phyloP scores from a whole-genome alignment of 2,113 vertebrate species.

The Manacus vitellinus region DNA sequence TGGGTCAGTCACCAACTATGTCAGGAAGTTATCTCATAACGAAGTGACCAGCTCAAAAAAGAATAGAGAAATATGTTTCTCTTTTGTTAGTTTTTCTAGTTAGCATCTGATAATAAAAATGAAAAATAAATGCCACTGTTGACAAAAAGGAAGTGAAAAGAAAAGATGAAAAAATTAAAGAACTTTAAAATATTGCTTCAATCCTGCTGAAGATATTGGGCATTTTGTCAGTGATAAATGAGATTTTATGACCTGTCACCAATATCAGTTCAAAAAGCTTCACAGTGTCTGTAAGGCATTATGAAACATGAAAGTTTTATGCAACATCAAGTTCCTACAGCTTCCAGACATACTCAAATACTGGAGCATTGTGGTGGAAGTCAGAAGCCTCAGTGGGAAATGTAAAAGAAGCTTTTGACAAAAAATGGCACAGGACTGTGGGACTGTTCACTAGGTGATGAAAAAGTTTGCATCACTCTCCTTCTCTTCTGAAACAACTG shows the following conservation, averaged over 20 bases:
- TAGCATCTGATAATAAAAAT: not conserved
- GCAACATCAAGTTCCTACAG: not conserved
- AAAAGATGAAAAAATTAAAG: not conserved
- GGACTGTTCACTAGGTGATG: rapidly evolving
- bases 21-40: not conserved
- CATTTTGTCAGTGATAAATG: not conserved
- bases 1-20: not conserved
- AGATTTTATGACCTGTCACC: not conserved
- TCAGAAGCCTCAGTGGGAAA: not conserved
- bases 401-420: not conserved
- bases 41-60: not conserved
- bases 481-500: not conserved
- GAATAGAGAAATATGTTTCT: not conserved
- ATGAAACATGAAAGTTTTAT: not conserved
- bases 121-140: not conserved
- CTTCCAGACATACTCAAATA: not conserved
- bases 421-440: not conserved
- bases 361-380: not conserved
- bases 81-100: not conserved
- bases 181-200: not conserved
- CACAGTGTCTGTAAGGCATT: not conserved
- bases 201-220: not conserved
- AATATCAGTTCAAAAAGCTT: not conserved
- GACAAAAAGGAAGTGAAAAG: not conserved
- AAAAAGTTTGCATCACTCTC: not conserved